Evolutionary conservation across 2,888 invertebrate species (phyloP).

Genomic region (Drosophila lutescens): DNA sequence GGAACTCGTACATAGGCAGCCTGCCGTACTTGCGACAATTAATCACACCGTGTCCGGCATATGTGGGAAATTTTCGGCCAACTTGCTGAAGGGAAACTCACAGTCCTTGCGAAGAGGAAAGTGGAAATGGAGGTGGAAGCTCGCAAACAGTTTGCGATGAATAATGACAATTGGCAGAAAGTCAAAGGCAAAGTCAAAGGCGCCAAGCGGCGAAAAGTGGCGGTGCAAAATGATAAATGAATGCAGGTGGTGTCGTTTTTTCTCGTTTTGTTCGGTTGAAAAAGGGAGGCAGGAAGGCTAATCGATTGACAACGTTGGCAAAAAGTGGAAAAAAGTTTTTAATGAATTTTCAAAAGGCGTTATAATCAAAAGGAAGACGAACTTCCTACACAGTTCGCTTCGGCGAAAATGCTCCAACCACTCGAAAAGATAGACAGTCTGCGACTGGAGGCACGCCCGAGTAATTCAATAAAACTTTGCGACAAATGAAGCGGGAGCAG

Average conservation of each 20-base stretch:
- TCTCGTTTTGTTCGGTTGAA: neutral
- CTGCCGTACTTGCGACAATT: conserved; percentile 62
- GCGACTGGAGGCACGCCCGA: conserved; percentile 65
- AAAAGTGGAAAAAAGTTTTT: conserved; percentile 60
- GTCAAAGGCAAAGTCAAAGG: conserved; percentile 77
- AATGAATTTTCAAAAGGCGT: conserved; percentile 77
- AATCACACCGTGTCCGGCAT: conserved; percentile 72
- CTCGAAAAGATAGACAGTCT: conserved; percentile 34
- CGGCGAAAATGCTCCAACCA: conserved; percentile 12
- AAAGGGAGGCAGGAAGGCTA: conserved; percentile 30
- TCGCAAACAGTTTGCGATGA: conserved; percentile 75
- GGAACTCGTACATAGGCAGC: conserved; percentile 10
- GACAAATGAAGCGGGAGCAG: conserved; percentile 73
- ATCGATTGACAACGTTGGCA: conserved; percentile 61
- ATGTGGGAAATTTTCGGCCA: conserved; percentile 71
- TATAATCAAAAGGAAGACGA: conserved; percentile 65
- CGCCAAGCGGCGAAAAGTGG: conserved; percentile 71
- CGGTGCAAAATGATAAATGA: conserved; percentile 70
- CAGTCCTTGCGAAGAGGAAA: conserved; percentile 1
- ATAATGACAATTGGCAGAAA: conserved; percentile 77
- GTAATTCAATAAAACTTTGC: conserved; percentile 82
- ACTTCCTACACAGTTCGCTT: conserved; percentile 1
- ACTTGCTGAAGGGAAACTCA: conserved; percentile 35
- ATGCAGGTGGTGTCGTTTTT: conserved; percentile 64
- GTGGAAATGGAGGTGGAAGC: conserved; percentile 45